phyloP scores from a whole-genome alignment of 2,888 invertebrate genomes.

The Formica aserva region DNA sequence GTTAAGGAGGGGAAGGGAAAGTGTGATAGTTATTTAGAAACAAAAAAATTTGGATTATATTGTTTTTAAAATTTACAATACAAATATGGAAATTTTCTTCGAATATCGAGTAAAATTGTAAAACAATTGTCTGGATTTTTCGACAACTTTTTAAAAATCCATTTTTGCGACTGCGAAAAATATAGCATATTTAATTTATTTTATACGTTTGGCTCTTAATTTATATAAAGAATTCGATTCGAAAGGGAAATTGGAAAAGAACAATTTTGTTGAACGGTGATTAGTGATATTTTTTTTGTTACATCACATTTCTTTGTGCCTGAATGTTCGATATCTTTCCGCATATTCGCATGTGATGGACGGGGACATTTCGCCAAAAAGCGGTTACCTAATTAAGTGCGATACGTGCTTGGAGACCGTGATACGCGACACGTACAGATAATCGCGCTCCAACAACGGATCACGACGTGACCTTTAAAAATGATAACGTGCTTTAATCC shows the following conservation, averaged over 20 bases:
- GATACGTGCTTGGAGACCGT: conserved; percentile 20
- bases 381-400: conserved; percentile 28
- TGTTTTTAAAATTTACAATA: background rate
- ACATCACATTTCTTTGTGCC: background rate
- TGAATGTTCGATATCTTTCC: conserved; percentile 33
- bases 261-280: background rate
- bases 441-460: conserved; percentile 7
- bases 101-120: background rate
- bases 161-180: background rate
- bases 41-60: background rate
- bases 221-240: background rate
- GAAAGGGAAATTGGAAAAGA: background rate
- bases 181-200: background rate
- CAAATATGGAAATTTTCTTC: background rate
- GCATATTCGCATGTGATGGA: conserved; percentile 31
- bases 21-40: background rate
- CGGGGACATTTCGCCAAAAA: conserved; percentile 30
- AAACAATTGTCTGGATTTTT: background rate
- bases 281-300: background rate
- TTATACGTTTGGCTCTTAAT: background rate
- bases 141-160: background rate
- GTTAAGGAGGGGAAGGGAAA: background rate
- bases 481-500: conserved; percentile 37
- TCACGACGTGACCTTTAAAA: conserved; percentile 38
- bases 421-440: conserved; percentile 43